These are phyloP conservation scores for Acanthornis magna DNA, from an alignment of 2,797 vertebrate species.

Conservation along the genomic window DNA sequence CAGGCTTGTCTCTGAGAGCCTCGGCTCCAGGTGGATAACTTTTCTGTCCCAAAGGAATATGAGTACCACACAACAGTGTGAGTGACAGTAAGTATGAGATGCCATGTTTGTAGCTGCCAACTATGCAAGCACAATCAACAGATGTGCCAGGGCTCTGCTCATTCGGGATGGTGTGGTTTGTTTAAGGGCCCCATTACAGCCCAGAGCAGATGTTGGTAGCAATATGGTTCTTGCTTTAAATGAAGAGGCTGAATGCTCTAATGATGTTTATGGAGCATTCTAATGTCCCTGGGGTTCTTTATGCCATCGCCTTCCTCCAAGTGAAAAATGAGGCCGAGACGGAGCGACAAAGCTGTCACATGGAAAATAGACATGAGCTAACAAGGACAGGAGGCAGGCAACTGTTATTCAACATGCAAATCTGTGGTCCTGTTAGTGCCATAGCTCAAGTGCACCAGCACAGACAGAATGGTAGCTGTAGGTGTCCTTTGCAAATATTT, in stretches of 20 bases:
- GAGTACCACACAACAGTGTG: neutral
- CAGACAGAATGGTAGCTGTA: neutral
- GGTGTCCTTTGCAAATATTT: neutral
- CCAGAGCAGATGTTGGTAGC: slow-evolving; percentile 27
- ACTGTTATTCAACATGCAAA: neutral
- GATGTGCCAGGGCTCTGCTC: neutral
- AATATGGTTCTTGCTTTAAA: slow-evolving; percentile 38
- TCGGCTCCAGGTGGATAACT: neutral
- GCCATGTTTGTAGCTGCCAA: neutral
- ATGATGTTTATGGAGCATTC: slow-evolving; percentile 31
- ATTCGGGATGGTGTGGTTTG: neutral
- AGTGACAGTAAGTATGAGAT: neutral
- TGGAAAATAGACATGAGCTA: neutral
- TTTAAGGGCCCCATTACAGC: neutral
- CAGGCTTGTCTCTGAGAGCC: neutral
- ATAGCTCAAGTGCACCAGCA: neutral
- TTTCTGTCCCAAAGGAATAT: neutral
- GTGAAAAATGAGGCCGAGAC: neutral
- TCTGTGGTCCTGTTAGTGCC: neutral
- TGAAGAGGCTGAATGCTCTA: slow-evolving; percentile 36
- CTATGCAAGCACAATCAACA: neutral
- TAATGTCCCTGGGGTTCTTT: slow-evolving; percentile 16
- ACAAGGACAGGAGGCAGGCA: neutral
- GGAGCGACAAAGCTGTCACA: neutral
- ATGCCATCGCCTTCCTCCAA: neutral